Conservation (phyloP, 2,113 vertebrate genomes). For the Anoplopoma fimbria region DNA sequence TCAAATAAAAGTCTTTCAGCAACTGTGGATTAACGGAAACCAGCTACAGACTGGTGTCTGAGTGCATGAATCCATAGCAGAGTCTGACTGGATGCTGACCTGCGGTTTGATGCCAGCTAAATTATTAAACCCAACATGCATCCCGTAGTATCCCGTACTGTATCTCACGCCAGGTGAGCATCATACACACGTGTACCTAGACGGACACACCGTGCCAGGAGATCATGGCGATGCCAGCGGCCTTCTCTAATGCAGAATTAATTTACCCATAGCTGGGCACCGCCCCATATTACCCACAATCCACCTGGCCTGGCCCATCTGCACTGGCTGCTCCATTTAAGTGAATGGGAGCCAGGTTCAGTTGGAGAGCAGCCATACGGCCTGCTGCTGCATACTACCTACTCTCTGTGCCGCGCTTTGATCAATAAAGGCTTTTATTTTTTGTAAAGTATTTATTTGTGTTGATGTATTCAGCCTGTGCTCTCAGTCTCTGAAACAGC, state of each 20-base stretch:
- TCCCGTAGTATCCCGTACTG: background rate
- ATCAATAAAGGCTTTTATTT: background rate
- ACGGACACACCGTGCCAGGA: slow-evolving; percentile 27
- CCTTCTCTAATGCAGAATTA: slow-evolving; percentile 73
- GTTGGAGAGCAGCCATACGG: slow-evolving; percentile 45
- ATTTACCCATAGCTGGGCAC: slow-evolving; percentile 60
- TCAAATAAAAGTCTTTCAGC: background rate
- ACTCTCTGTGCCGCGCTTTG: background rate
- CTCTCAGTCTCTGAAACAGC: background rate
- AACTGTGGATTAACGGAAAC: background rate
- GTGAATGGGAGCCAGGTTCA: slow-evolving; percentile 62
- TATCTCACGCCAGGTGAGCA: background rate
- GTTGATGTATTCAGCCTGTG: background rate
- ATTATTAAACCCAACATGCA: slow-evolving; percentile 23
- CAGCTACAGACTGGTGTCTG: background rate
- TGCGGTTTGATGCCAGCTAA: slow-evolving; percentile 18
- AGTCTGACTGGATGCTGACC: slow-evolving; percentile 15
- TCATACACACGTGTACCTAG: slow-evolving; percentile 10
- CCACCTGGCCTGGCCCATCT: slow-evolving; percentile 52
- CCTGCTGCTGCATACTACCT: background rate
- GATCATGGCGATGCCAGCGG: slow-evolving; percentile 43
- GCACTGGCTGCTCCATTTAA: slow-evolving; percentile 33
- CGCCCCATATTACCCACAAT: slow-evolving; percentile 50
- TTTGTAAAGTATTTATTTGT: background rate
- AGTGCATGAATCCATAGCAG: background rate